A percentile compares a stretch with the other conserved stretches of the same genome.
Evolutionary conservation across 2,797 vertebrate genomes (phyloP).

Genomic region (Eulemur rubriventer): DNA sequence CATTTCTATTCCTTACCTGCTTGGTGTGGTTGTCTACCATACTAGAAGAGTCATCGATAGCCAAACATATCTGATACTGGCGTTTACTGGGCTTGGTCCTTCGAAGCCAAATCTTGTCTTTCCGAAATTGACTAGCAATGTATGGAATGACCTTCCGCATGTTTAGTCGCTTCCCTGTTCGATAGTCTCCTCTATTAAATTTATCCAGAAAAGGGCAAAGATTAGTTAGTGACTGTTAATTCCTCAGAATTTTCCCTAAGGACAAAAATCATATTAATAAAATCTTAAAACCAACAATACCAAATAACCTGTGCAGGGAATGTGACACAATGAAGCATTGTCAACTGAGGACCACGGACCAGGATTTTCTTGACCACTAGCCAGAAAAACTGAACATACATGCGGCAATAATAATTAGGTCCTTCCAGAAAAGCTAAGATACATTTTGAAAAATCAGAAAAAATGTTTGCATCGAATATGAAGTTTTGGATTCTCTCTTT

Average conservation of each 20-base stretch:
- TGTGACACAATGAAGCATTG: neutral
- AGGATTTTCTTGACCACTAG: neutral
- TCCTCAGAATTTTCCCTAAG: neutral
- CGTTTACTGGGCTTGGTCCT: slow-evolving; percentile 98
- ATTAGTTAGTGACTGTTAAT: neutral
- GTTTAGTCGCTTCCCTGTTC: slow-evolving; percentile 97
- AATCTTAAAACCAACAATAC: neutral
- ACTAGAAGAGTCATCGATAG: slow-evolving; percentile 97
- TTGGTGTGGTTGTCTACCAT: slow-evolving; percentile 99
- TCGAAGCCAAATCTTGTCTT: slow-evolving; percentile 99
- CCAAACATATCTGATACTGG: slow-evolving; percentile 98
- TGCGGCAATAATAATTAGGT: neutral
- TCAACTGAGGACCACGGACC: neutral
- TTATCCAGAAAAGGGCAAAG: slow-evolving; percentile 3
- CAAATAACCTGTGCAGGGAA: neutral
- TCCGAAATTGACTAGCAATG: slow-evolving; percentile 98
- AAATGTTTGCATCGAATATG: neutral
- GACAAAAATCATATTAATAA: neutral
- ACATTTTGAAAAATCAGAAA: neutral
- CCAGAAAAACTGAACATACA: neutral
- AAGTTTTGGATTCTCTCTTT: slow-evolving; percentile 12
- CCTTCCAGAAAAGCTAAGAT: neutral
- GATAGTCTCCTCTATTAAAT: slow-evolving; percentile 93
- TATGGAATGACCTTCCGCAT: slow-evolving; percentile 99
- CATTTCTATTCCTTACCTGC: slow-evolving; percentile 88